These are phyloP conservation scores for Rhineura floridana DNA, from an alignment of 2,113 vertebrate genomes.

Conservation along the genomic window DNA sequence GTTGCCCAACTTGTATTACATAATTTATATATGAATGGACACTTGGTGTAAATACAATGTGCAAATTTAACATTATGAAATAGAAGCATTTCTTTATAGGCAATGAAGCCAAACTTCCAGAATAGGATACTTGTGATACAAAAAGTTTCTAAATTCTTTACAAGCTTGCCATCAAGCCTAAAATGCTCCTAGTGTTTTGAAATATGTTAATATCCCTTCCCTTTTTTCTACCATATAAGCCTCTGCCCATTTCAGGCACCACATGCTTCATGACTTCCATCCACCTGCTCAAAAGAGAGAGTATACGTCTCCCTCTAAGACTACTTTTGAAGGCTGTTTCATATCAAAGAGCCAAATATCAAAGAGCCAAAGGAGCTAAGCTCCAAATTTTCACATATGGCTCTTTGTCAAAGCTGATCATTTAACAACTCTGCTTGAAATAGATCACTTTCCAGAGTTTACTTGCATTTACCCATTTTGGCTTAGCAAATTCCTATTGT, in stretches of 20 bases:
- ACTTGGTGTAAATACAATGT: fast-evolving
- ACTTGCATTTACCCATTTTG: slow-evolving; percentile 5
- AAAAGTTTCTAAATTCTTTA: not conserved
- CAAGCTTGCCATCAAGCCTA: not conserved
- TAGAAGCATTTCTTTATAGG: not conserved
- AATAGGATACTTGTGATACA: not conserved
- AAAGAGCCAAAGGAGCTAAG: not conserved
- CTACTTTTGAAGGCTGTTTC: not conserved
- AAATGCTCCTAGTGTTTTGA: not conserved
- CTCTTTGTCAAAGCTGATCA: slow-evolving; percentile 7
- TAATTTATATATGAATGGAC: not conserved
- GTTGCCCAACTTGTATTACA: not conserved
- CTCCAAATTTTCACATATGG: not conserved
- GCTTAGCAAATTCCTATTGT: not conserved
- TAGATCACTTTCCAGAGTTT: slow-evolving; percentile 8
- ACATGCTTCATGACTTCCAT: slow-evolving; percentile 47
- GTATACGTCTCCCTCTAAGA: slow-evolving; percentile 28
- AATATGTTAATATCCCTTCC: not conserved
- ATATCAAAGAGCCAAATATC: not conserved
- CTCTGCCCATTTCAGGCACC: slow-evolving; percentile 50
- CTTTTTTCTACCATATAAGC: slow-evolving; percentile 33
- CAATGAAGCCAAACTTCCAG: not conserved
- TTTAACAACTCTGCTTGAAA: not conserved
- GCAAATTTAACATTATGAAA: not conserved
- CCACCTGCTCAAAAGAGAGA: slow-evolving; percentile 30